phyloP scores from a whole-genome alignment of 2,113 vertebrate species.

The Triplophysa siluroides region DNA sequence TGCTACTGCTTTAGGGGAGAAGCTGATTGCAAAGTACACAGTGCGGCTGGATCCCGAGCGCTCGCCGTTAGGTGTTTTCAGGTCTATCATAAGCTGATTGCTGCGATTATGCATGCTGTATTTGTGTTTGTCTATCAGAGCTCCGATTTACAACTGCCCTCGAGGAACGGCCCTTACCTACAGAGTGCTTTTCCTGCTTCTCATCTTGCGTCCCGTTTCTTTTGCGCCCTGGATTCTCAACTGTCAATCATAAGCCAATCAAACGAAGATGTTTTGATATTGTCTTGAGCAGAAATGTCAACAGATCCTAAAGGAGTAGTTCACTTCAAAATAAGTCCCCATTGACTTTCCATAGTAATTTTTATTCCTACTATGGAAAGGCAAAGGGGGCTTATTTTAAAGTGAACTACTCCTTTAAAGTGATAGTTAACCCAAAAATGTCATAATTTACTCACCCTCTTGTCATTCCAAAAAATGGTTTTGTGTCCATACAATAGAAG shows the following conservation, averaged over 20 bases:
- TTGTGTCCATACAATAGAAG: too few species aligned
- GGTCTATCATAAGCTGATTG: constrained; percentile 41
- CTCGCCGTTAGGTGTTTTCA: neutral
- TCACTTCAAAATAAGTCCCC: too few species aligned
- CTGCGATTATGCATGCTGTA: constrained; percentile 31
- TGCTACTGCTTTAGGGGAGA: constrained; percentile 18
- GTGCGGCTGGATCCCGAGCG: constrained; percentile 5
- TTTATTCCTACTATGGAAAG: too few species aligned
- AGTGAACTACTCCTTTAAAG: too few species aligned
- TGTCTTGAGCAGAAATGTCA: too few species aligned
- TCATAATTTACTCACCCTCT: too few species aligned
- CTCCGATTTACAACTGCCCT: constrained; percentile 29
- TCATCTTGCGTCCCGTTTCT: neutral
- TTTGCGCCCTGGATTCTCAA: neutral
- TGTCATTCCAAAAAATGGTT: too few species aligned
- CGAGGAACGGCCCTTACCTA: constrained; percentile 4
- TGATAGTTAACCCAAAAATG: too few species aligned
- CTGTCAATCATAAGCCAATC: constrained; percentile 1
- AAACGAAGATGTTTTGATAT: neutral
- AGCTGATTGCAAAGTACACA: constrained; percentile 1
- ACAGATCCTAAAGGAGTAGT: too few species aligned
- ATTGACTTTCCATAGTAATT: too few species aligned
- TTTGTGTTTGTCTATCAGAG: constrained; percentile 20
- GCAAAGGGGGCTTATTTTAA: too few species aligned
- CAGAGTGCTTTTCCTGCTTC: neutral